phyloP scores from a whole-genome alignment of 1,140 invertebrate species.

The Zaprionus capensis region DNA sequence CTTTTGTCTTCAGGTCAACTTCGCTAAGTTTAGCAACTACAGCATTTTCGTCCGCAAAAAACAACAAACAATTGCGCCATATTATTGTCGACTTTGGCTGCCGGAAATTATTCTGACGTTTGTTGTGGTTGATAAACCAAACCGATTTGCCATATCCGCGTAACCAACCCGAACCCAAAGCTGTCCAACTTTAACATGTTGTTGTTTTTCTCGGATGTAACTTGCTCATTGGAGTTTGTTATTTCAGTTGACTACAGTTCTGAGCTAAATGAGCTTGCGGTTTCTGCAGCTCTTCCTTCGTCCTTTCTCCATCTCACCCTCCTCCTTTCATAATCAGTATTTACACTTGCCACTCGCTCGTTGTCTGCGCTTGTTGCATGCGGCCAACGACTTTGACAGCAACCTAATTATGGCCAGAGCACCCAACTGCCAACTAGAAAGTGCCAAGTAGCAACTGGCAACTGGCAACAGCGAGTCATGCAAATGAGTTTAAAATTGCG shows the following conservation, averaged over 20 bases:
- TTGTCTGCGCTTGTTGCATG: constrained; percentile 20
- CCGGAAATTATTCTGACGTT: constrained; percentile 69
- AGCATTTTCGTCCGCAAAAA: background rate
- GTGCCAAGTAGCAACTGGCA: background rate
- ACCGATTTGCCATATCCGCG: constrained; percentile 40
- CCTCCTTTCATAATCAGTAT: constrained; percentile 8
- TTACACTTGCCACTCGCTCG: background rate
- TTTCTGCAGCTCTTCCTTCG: background rate
- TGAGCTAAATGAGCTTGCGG: constrained; percentile 6
- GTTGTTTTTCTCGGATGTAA: constrained; percentile 1
- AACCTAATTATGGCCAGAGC: constrained; percentile 48
- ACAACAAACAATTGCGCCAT: constrained; percentile 20
- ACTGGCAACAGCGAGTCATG: constrained; percentile 31
- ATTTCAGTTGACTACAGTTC: background rate
- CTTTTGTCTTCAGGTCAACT: constrained; percentile 7
- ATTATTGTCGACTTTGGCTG: constrained; percentile 37
- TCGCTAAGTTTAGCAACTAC: constrained; percentile 1
- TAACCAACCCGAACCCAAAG: background rate
- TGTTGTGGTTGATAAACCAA: constrained; percentile 63
- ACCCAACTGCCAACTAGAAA: constrained; percentile 3
- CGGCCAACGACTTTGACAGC: background rate
- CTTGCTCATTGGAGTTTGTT: constrained; percentile 1
- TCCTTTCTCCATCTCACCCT: background rate
- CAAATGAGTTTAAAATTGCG: constrained; percentile 63
- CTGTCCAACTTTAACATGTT: constrained; percentile 3